Evolutionary conservation across 1,140 invertebrate genomes (phyloP).

Genomic region (Calosoma granatense): DNA sequence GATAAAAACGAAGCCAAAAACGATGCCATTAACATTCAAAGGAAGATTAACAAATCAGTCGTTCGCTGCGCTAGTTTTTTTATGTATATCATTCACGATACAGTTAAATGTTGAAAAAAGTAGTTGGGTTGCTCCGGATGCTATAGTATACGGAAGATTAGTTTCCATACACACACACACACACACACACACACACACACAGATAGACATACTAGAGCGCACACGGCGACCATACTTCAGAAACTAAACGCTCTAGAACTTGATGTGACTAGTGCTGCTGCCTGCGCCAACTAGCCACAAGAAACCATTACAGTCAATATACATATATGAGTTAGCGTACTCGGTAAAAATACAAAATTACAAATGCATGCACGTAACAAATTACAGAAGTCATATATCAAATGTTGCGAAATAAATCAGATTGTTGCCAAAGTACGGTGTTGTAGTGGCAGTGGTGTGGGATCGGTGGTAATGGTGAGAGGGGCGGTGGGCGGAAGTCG

Average conservation of each 20-base stretch:
- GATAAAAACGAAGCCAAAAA: not conserved
- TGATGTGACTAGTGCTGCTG: not conserved
- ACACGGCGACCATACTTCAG: not conserved
- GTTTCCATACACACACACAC: not conserved
- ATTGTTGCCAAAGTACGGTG: not conserved
- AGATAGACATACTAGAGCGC: too few species aligned
- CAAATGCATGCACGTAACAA: conserved; percentile 5
- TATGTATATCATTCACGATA: not conserved
- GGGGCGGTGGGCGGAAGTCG: not conserved
- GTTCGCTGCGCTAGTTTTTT: too few species aligned
- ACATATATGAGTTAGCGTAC: too few species aligned
- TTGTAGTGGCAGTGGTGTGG: not conserved
- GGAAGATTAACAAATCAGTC: not conserved
- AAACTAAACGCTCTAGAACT: not conserved
- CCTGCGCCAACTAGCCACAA: too few species aligned
- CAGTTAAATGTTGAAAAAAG: not conserved
- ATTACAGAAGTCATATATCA: conserved; percentile 9
- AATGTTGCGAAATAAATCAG: conserved; percentile 8
- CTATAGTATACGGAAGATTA: not conserved
- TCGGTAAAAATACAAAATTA: conserved; percentile 5
- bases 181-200: too few species aligned
- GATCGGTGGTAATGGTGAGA: not conserved
- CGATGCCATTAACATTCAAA: not conserved
- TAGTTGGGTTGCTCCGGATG: not conserved
- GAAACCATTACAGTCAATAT: too few species aligned